These are phyloP conservation scores for Glossophaga mutica DNA, from an alignment of 2,797 vertebrate species.

Conservation along the genomic window DNA sequence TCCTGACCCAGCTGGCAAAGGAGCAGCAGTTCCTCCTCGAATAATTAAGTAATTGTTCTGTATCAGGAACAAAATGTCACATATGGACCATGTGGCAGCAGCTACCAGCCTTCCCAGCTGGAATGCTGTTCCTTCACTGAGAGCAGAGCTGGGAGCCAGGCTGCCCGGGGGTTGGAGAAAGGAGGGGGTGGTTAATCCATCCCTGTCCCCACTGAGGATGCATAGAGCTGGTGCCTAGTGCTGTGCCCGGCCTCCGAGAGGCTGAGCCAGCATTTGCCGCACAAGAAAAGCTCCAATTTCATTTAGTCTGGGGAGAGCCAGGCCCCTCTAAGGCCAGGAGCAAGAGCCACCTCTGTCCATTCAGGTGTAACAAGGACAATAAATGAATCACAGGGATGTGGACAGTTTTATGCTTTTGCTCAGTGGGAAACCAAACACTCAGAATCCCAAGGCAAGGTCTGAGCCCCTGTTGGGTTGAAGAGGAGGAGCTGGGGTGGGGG, in stretches of 20 bases:
- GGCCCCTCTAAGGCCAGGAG: not conserved
- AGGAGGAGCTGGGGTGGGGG: not conserved
- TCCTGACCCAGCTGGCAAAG: not conserved
- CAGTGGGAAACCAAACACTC: not conserved
- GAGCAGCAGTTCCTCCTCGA: not conserved
- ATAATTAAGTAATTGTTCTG: not conserved
- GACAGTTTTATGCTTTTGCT: accelerated
- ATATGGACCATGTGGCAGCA: not conserved
- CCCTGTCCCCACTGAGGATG: not conserved
- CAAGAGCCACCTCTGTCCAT: not conserved
- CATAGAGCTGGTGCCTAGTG: not conserved
- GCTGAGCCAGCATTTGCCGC: not conserved
- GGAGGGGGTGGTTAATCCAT: no score
- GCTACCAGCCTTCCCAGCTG: not conserved
- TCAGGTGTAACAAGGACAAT: not conserved
- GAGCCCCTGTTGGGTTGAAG: not conserved
- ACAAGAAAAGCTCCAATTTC: not conserved
- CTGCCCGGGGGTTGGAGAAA: not conserved
- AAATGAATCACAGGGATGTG: not conserved
- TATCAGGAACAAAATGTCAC: not conserved
- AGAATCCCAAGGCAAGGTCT: not conserved
- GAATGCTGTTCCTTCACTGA: not conserved
- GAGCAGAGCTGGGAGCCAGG: not conserved
- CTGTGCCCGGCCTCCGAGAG: not conserved
- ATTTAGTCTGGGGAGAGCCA: not conserved